These are phyloP conservation scores for Xenopus petersii DNA, from an alignment of 2,797 vertebrate genomes.

Conservation along the genomic window DNA sequence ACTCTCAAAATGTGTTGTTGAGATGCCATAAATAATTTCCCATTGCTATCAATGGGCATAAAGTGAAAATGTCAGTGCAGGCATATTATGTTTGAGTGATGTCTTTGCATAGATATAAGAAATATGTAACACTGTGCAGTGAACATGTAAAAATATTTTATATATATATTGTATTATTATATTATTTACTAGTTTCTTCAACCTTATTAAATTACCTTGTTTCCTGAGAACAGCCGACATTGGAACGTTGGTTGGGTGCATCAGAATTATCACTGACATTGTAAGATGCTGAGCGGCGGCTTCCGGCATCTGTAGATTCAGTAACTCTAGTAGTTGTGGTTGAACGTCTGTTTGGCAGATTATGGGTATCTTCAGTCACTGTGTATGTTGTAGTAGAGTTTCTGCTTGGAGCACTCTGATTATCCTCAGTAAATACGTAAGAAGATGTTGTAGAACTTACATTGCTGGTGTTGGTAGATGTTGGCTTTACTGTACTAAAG, in stretches of 20 bases:
- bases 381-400: constrained; percentile 9
- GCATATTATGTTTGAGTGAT: no score
- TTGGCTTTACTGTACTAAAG: constrained; percentile 52
- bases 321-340: constrained; percentile 1
- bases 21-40: no score
- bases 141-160: no score
- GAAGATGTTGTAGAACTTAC: constrained; percentile 21
- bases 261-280: constrained; percentile 8
- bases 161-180: no score
- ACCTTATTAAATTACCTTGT: constrained; percentile 14
- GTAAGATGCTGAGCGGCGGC: constrained; percentile 1
- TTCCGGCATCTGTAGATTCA: background rate
- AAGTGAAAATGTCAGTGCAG: no score
- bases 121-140: no score
- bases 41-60: no score
- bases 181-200: no score
- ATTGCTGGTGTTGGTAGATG: constrained; percentile 13
- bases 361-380: background rate
- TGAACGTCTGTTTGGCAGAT: constrained; percentile 11
- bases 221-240: constrained; percentile 40
- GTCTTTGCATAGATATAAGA: no score
- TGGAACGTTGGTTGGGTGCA: constrained; percentile 29
- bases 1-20: no score
- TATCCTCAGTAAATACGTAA: constrained; percentile 12
- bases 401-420: background rate